Evolutionary conservation across 2,113 vertebrate species (phyloP).

Genomic region (Chiloscyllium plagiosum): DNA sequence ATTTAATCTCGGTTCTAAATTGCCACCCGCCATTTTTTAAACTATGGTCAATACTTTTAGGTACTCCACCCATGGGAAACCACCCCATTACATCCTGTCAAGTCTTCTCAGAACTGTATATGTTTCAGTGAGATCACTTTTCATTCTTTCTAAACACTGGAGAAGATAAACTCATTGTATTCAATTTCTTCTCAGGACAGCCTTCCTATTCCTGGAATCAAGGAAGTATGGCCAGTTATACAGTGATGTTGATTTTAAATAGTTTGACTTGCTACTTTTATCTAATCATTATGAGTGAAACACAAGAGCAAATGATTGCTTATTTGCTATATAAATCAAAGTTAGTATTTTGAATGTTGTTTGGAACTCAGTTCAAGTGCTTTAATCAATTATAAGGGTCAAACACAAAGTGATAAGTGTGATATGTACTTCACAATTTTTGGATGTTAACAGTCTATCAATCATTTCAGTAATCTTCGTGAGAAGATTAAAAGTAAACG

Average conservation of each 20-base stretch:
- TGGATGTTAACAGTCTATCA: constrained; percentile 32
- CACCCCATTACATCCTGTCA: not conserved
- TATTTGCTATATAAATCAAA: not conserved
- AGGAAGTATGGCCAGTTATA: not conserved
- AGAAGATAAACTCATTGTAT: not conserved
- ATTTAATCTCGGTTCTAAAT: not conserved
- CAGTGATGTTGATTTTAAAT: not conserved
- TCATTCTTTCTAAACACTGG: not conserved
- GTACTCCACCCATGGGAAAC: not conserved
- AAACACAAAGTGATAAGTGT: not conserved
- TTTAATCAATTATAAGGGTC: too few relatives aligned
- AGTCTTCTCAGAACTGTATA: not conserved
- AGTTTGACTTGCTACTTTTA: not conserved
- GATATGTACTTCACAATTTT: not conserved
- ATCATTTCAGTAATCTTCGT: constrained; percentile 44
- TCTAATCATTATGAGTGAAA: not conserved
- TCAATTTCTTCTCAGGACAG: not conserved
- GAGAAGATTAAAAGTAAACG: constrained; percentile 56
- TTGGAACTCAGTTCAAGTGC: not conserved
- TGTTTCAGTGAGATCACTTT: not conserved
- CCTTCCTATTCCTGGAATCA: not conserved
- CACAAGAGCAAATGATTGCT: not conserved
- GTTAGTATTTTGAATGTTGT: not conserved
- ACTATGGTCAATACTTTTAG: not conserved
- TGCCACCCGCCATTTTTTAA: not conserved